Evolutionary conservation across 2,888 invertebrate genomes (phyloP).

Genomic region (Drosophila quinaria): DNA sequence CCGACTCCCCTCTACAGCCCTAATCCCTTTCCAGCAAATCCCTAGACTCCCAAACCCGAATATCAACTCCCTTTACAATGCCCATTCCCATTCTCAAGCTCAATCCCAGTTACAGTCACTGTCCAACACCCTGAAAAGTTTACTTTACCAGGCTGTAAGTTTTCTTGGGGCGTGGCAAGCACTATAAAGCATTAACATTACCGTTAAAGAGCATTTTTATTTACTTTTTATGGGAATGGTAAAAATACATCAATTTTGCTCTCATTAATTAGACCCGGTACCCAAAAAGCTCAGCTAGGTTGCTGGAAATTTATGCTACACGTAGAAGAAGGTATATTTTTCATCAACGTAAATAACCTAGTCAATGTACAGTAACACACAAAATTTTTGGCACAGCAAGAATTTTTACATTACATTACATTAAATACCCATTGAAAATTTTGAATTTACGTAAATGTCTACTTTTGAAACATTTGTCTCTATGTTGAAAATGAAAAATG

Average conservation of each 20-base stretch:
- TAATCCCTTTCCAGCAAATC: neutral
- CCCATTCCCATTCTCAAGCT: conserved; percentile 1
- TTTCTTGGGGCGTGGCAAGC: conserved; percentile 55
- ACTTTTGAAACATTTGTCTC: too few species aligned
- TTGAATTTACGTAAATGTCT: too few species aligned
- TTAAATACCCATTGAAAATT: too few species aligned
- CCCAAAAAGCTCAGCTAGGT: neutral
- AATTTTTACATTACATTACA: too few species aligned
- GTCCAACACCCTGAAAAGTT: conserved; percentile 42
- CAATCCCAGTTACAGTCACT: conserved; percentile 1
- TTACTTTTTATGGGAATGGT: conserved; percentile 3
- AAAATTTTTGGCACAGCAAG: too few species aligned
- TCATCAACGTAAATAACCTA: neutral
- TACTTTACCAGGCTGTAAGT: conserved; percentile 42
- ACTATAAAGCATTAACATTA: conserved; percentile 46
- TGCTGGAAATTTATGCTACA: neutral
- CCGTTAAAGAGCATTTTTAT: conserved; percentile 20
- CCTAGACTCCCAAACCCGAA: conserved; percentile 9
- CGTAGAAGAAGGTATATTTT: too few species aligned
- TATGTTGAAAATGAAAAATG: too few species aligned
- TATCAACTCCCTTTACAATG: conserved; percentile 1
- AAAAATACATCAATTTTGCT: neutral
- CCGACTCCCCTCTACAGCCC: neutral
- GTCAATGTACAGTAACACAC: too few species aligned
- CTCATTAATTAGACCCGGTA: conserved; percentile 4